Base-by-base conservation (phyloP, 1,140 invertebrate species). In the Eriocheir sinensis region DNA sequence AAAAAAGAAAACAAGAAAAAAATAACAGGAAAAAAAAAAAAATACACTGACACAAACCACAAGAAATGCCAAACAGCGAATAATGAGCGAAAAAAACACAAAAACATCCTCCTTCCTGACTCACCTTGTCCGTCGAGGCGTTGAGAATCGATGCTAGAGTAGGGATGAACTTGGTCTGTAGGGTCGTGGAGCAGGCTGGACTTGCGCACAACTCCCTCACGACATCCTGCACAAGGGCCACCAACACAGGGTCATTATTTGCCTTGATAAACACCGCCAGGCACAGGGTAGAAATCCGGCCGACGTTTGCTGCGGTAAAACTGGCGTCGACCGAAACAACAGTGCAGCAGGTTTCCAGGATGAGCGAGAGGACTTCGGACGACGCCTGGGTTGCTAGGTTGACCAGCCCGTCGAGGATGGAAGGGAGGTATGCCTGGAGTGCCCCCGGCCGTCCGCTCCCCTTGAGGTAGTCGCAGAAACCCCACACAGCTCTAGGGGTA, bases 241-340 rank as follows among this genome's bases (percentile, higher is more conserved):
- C 96, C 40, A 98, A 97, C 72, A 97, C 97, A 17, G 97, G 98
- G 96, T 98, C 98, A 92, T 95, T 96, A 95, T 97, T 97, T 96
- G 97, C 98, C 96, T 98, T 98, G 0, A 98, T 96, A 96, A 98
- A 98, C 0, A 98, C 97, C 30, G 98, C 98, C 95, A 98, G 98
- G 8, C 98, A 97, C 53, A 98, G 96, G 0, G 98, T 98, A 83
- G 97, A 97, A 6, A 98, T 97, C 96, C 98, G 98, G 30, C 96
- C 97, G 96, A 98, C 98, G 32, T 97, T 96, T 21, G 97, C 97
- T 38, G 97, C 97, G 4, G 98, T 98, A 96, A 98, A 98, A 44
- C 97, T 96, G 83, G 97, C 97, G 96, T 98, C 98, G 89, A 98
- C 96, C 95, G 97, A 97, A n/a, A 98, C 96, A 92, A 98, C 97